Evolutionary conservation across 1,140 invertebrate species (phyloP).

Genomic region (Drosophila mojavensis): DNA sequence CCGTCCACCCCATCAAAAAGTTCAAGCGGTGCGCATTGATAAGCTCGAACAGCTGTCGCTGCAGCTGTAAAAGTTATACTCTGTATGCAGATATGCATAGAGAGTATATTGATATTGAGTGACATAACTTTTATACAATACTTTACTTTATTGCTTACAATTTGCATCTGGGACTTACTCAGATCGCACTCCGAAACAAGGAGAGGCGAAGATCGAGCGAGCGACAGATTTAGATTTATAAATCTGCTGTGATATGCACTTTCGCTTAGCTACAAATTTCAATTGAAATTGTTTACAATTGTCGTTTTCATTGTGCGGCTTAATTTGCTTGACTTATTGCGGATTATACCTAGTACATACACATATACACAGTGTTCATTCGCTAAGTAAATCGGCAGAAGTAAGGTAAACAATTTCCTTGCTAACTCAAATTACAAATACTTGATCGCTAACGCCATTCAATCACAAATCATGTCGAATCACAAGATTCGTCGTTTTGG

Average conservation of each 20-base stretch:
- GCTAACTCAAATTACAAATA: background rate
- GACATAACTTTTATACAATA: too few species aligned
- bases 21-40: slow-evolving; percentile 12
- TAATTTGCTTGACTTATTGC: slow-evolving; percentile 41
- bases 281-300: slow-evolving; percentile 57
- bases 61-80: slow-evolving; percentile 13
- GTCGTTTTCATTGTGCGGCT: slow-evolving; percentile 44
- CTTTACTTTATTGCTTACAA: too few species aligned
- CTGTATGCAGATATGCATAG: background rate
- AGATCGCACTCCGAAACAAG: slow-evolving; percentile 31
- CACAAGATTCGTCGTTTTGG: too few species aligned
- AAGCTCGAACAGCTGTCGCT: slow-evolving; percentile 10
- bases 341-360: background rate
- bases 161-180: slow-evolving; percentile 43
- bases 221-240: background rate
- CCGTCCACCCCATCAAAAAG: background rate
- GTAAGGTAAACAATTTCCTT: background rate
- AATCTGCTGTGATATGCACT: slow-evolving; percentile 62
- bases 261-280: slow-evolving; percentile 32
- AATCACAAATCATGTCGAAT: background rate
- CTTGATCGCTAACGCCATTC: background rate
- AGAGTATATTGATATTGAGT: slow-evolving; percentile 12
- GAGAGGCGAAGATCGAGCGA: background rate
- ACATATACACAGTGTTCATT: background rate
- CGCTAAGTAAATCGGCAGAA: background rate